Base-by-base conservation (phyloP, 2,113 vertebrate genomes). In the Myrmophylax atrothorax region DNA sequence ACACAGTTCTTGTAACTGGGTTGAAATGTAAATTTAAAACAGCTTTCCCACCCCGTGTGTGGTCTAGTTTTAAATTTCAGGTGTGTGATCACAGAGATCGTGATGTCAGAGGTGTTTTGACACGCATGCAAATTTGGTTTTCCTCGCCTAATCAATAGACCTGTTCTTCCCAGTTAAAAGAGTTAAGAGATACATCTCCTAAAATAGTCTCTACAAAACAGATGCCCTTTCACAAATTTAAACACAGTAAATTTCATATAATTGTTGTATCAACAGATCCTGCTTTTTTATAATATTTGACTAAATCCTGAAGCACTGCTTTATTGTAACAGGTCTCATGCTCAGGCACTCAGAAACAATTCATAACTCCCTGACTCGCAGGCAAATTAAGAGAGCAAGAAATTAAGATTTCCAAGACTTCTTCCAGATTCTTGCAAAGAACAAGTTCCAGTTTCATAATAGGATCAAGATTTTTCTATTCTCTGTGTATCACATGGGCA, bases 1-100 rank as follows among this genome's bases (percentile, higher is more conserved):
- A 73, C n/a, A 28, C 1, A 1, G 17, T 80, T 88, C 60, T 82
- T 87, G 28, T 25, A 79, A 70, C 52, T 52, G 17, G 63, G 86
- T 89, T 69, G 49, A 86, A 94, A 89, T 64, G 81, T 67, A 53
- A 82, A 69, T 89, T 88, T 93, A 23, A 68, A 91, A 49, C 14
- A 67, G 10, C 37, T 82, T 68, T 10, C 7, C 25, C 44, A 38
- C 0, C 2, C 68, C 86, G 12, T 74, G 37, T 44, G 31, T 91
- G 46, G 37, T 82, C 68, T 91, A 53, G 63, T 80, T 75, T 75
- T 83, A 83, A 95, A 78, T 18, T 82, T 82, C 44, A 84, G 58
- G 37, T 25, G 2, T 68, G 13, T 56, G 53, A 76, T 85, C 58
- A 24, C 33, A 73, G 22, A 87, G 56, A 42, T 92, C 56, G 42